These are phyloP conservation scores for Brachionus plicatilis DNA, from an alignment of 1,140 invertebrate species.

Conservation along the genomic window DNA sequence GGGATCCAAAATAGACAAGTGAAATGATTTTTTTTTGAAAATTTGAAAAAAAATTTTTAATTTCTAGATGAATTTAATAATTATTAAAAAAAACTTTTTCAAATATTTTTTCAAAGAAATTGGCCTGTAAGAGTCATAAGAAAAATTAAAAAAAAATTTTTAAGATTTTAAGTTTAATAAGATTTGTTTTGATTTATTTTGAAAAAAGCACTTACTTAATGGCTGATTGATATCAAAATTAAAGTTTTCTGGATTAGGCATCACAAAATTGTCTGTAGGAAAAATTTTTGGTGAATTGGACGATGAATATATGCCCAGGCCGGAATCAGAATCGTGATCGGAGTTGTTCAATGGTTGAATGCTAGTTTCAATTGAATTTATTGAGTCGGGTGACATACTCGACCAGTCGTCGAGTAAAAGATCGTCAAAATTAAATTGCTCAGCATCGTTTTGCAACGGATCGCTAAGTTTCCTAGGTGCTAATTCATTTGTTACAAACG, in stretches of 20 bases:
- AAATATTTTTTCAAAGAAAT: too few relatives aligned
- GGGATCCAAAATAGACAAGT: too few relatives aligned
- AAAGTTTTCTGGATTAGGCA: background rate
- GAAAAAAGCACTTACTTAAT: background rate
- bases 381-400: background rate
- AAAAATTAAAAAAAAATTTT: too few relatives aligned
- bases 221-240: background rate
- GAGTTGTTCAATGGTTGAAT: background rate
- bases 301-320: background rate
- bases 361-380: conserved; percentile 6
- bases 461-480: background rate
- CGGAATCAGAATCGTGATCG: conserved; percentile 19
- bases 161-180: too few relatives aligned
- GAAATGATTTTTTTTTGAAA: too few relatives aligned
- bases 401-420: conserved; percentile 5
- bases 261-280: background rate
- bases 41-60: too few relatives aligned
- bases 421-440: conserved; percentile 2
- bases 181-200: too few relatives aligned
- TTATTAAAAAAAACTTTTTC: too few relatives aligned
- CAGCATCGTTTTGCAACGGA: background rate
- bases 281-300: conserved; percentile 14
- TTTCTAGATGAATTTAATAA: too few relatives aligned
- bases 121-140: too few relatives aligned
- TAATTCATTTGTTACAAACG: background rate